Evolutionary conservation across 2,888 invertebrate genomes (phyloP), one percentile per base, ranked within the genome.

Genomic region (Caenorhabditis drosophilae): DNA sequence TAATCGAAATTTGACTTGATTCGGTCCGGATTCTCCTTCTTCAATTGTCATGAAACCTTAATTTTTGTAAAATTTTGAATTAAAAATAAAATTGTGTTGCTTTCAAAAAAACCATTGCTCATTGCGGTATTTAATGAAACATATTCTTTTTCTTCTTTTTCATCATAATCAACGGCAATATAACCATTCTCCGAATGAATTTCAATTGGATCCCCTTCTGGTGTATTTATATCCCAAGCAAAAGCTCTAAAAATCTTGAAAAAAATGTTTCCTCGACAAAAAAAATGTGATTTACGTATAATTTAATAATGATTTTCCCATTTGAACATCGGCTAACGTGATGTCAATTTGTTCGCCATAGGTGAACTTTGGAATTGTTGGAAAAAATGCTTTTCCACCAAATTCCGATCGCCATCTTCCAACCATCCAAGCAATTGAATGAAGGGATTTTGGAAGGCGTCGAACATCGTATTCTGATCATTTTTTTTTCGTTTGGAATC

Each of bases 131-230:
- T 82, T 55, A 81, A 50, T 1, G 76, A 64, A 2, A 79, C 78
- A n/a, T 64, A 48, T n/a, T 71, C 68, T 15, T 66, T 55, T 27
- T 75, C 73, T 15, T 68, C 54, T 20, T 66, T 51, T 15, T 76
- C 77, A 36, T 66, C 67, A 20, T 60, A 44, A 34, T 69, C 61
- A 7, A 66, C 56, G 2, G 77, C 56, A 18, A 83, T 64, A 53
- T 79, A 83, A n/a, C 83, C 83, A 48, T 76, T 79, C 48, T 83
- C 83, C 22, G 74, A 71, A 63, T 83, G 83, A 40, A 84, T 66
- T 51, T 84, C 83, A 1, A 71, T 73, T 35, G 68, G 70, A 67
- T 68, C 61, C 60, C 78, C 73, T 18, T 73, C 73, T 12, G 73
- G 70, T 67, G 63, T 68, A 53, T 77, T 79, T 40, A 79, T 76